A percentile compares a stretch with the other conserved stretches of the same genome.
These are phyloP conservation scores for Drosophila meridionalis DNA, from an alignment of 2,888 invertebrate species.

Conservation along the genomic window DNA sequence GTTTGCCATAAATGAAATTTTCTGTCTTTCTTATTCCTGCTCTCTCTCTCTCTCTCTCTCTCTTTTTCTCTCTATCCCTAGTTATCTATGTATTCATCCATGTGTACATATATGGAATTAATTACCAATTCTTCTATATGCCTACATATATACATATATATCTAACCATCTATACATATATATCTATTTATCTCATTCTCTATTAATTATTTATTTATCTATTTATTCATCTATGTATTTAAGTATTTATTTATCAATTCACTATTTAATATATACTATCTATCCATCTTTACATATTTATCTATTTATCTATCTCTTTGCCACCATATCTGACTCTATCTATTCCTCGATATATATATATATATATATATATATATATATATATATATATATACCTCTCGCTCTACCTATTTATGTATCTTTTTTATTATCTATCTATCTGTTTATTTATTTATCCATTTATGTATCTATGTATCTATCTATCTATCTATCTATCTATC, in stretches of 20 bases:
- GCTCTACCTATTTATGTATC: not conserved
- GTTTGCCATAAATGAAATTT: conserved; percentile 30
- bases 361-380: not conserved
- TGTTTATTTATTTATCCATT: not conserved
- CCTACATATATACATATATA: too few species aligned
- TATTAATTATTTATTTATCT: too few species aligned
- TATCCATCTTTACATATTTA: too few species aligned
- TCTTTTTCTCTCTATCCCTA: not conserved
- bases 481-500: not conserved
- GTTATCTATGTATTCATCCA: not conserved
- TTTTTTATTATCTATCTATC: not conserved
- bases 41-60: not conserved
- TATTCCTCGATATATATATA: not conserved
- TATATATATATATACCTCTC: not conserved
- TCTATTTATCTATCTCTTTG: too few species aligned
- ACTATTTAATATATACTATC: too few species aligned
- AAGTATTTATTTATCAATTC: too few species aligned
- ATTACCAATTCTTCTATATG: too few species aligned
- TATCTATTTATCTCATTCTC: too few species aligned
- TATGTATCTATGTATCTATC: not conserved
- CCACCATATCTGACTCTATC: too few species aligned
- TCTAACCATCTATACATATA: too few species aligned
- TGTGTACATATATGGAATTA: too few species aligned
- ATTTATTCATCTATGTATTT: too few species aligned
- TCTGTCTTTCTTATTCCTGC: not conserved